Evolutionary conservation across 2,797 vertebrate genomes (phyloP).

Genomic region (Hoplostethus mediterraneus): DNA sequence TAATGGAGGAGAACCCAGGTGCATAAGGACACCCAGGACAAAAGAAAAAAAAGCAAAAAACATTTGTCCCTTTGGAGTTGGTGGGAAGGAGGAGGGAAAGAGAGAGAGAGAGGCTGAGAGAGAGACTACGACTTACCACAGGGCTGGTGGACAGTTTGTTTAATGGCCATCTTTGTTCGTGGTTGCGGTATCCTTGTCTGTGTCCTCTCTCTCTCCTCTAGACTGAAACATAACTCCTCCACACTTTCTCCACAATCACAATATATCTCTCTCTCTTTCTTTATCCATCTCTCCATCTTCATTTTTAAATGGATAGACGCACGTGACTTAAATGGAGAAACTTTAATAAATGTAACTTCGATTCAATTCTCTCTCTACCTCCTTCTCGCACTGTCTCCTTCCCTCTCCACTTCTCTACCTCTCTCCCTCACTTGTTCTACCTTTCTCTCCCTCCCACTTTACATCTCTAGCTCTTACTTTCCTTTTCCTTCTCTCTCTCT

Average conservation of each 20-base stretch:
- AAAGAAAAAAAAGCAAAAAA: slow-evolving; percentile 5
- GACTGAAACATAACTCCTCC: slow-evolving; percentile 4
- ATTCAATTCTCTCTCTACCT: too few relatives aligned
- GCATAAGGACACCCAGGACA: slow-evolving; percentile 40
- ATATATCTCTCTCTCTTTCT: neutral
- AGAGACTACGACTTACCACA: neutral
- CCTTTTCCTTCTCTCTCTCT: neutral
- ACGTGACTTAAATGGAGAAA: too few relatives aligned
- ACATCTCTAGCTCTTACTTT: neutral
- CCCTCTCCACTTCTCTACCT: neutral
- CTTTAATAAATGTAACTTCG: too few relatives aligned
- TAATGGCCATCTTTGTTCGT: slow-evolving; percentile 49
- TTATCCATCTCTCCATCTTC: too few relatives aligned
- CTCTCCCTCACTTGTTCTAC: neutral
- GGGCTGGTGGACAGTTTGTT: slow-evolving; percentile 32
- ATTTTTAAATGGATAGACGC: too few relatives aligned
- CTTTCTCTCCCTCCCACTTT: neutral
- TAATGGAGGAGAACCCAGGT: slow-evolving; percentile 62
- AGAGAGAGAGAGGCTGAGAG: neutral
- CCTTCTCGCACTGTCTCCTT: neutral
- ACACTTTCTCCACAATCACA: too few relatives aligned
- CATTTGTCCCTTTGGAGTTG: neutral
- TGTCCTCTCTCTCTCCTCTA: slow-evolving; percentile 30
- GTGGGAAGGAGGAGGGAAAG: neutral
- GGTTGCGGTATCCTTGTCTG: slow-evolving; percentile 44